phyloP scores from a whole-genome alignment of 2,113 vertebrate genomes.

The Callocephalon fimbriatum region DNA sequence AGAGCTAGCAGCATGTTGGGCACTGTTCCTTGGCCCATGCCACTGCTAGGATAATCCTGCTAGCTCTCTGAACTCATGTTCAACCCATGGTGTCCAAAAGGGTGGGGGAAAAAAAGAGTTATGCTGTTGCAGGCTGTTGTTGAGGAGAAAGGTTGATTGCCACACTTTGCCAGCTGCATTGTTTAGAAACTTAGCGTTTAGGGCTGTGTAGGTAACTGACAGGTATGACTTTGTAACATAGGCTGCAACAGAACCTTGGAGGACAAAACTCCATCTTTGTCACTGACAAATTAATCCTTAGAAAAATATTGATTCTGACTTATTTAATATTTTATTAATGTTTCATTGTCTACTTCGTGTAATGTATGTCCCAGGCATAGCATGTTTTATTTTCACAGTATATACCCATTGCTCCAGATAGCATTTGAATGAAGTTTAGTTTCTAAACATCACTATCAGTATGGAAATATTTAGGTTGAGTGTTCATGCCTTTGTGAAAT shows the following conservation, averaged over 20 bases:
- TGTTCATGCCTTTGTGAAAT: not conserved
- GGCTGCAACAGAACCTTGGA: not conserved
- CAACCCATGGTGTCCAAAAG: rapidly evolving
- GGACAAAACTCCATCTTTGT: not conserved
- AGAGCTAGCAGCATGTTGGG: not conserved
- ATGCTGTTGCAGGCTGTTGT: not conserved
- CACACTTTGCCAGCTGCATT: not conserved
- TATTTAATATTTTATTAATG: not conserved
- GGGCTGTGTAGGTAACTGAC: not conserved
- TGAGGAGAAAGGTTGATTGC: not conserved
- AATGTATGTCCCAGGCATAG: not conserved
- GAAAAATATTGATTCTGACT: not conserved
- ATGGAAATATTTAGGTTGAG: not conserved
- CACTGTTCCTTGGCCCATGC: not conserved
- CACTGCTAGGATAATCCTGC: not conserved
- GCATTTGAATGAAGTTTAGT: not conserved
- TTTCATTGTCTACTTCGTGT: not conserved
- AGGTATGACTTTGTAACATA: not conserved
- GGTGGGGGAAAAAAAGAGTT: not conserved
- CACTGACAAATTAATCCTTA: not conserved
- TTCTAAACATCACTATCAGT: not conserved
- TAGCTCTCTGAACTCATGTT: not conserved
- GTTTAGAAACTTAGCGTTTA: not conserved
- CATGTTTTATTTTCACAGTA: not conserved
- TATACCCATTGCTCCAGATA: not conserved